Base-by-base conservation (phyloP, 2,888 invertebrate genomes). In the Ectemnius continuus region DNA sequence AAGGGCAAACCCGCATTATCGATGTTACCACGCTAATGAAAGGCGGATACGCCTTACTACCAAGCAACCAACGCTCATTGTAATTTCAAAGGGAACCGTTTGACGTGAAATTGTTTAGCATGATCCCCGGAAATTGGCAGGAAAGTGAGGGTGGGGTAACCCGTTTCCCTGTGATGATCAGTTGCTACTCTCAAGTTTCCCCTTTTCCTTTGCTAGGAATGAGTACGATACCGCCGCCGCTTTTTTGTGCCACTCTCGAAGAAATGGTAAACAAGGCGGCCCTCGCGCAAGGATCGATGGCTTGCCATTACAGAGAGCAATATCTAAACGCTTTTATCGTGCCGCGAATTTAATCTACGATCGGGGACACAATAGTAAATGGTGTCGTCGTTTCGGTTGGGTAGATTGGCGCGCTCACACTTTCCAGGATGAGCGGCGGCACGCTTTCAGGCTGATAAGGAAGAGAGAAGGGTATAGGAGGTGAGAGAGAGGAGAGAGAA, bases 381-480 rank as follows among this genome's bases (percentile, higher is more conserved):
- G 52, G 52, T 52, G n/a, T 14, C 52, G 52, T 52, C 52, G 52
- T 16, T 16, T 16, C 52, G 16, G 36, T 8, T 36, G 36, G 36
- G 36, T 36, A 36, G 36, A 36, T 36, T 36, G 36, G 36, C 36
- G 36, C 36, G 36, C 36, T 36, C 36, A 36, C 36, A 36, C 36
- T 36, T 36, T 36, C 36, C 11, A 36, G 36, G 36, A 36, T 36
- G 36, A 36, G 36, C 8, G 5, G 36, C 8, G 5, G 36, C 36
- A 36, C 36, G 36, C 36, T 36, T 36, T 36, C 36, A 36, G 11
- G 23, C 11, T 60, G 56, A 66, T 70, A 67, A 66, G 65, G 65
- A 20, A 26, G 20, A 26, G 20, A 26, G 58, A 58, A 20, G 11
- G 36, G 36, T 36, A 36, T 11, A 36, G 36, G 8, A 14, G 36